Percentiles rank a stretch among this genome's conserved stretches.
Evolutionary conservation across 2,113 vertebrate genomes (phyloP).

Genomic region (Labeo catla): DNA sequence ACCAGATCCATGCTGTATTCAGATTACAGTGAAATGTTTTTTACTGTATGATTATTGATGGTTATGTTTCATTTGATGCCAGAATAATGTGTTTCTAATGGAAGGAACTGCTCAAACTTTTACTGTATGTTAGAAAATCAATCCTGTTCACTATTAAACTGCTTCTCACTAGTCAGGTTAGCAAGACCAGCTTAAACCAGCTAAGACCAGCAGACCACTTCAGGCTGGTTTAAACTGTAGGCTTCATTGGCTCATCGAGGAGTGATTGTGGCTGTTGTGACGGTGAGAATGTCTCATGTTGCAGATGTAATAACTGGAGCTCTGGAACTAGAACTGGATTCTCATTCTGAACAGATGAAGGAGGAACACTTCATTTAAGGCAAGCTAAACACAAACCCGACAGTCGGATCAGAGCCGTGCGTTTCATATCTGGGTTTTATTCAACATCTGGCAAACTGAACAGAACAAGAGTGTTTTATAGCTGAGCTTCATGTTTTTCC

Average conservation of each 20-base stretch:
- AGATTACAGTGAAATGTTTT: not conserved
- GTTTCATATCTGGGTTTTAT: constrained; percentile 72
- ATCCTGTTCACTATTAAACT: not conserved
- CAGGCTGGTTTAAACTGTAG: too few species aligned
- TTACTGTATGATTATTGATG: not conserved
- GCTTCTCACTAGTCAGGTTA: not conserved
- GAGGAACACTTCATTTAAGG: not conserved
- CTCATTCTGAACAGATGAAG: too few species aligned
- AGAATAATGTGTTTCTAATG: not conserved
- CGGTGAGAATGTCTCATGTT: too few species aligned
- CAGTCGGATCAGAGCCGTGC: constrained; percentile 39
- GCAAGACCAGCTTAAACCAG: not conserved
- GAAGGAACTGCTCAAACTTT: not conserved
- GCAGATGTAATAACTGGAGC: too few species aligned
- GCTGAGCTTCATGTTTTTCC: constrained; percentile 73
- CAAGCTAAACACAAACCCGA: not conserved
- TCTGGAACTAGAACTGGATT: too few species aligned
- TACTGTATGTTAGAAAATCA: not conserved
- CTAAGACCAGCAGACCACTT: too few species aligned
- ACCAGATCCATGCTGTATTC: not conserved
- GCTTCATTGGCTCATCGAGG: too few species aligned
- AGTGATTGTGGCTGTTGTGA: too few species aligned
- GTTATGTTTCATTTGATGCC: too few species aligned
- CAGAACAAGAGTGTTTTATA: constrained; percentile 65
- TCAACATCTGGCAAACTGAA: constrained; percentile 63